These are phyloP conservation scores for Epizoanthus illoricatus DNA, from an alignment of 92 coral and sea anemone genomes.

Conservation along the genomic window DNA sequence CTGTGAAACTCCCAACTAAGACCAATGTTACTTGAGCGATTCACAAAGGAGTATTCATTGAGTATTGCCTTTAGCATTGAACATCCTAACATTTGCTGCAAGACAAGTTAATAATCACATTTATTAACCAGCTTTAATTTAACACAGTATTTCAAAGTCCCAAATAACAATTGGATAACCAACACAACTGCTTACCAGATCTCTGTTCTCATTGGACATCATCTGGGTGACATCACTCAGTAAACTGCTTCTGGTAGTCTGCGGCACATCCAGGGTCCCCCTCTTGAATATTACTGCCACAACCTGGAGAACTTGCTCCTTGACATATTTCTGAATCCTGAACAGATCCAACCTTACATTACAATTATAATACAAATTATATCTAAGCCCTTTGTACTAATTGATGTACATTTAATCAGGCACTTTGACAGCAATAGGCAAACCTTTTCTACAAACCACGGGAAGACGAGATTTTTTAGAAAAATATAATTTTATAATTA, in stretches of 20 bases:
- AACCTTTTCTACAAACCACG: too few relatives aligned
- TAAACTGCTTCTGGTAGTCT: slow-evolving; percentile 56
- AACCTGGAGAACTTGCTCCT: slow-evolving; percentile 88
- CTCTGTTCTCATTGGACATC: slow-evolving; percentile 59
- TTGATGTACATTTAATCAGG: too few relatives aligned
- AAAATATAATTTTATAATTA: too few relatives aligned
- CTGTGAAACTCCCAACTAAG: slow-evolving; percentile 95
- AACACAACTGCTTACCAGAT: slow-evolving; percentile 59
- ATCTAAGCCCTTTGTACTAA: too few relatives aligned
- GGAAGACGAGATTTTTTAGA: too few relatives aligned
- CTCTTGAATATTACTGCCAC: slow-evolving; percentile 92
- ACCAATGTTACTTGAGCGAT: slow-evolving; percentile 88
- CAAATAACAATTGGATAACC: background rate
- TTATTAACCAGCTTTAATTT: background rate
- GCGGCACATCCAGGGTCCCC: slow-evolving; percentile 73
- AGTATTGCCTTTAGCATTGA: slow-evolving; percentile 86
- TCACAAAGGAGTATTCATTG: slow-evolving; percentile 88
- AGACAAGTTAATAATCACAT: background rate
- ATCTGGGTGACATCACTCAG: slow-evolving; percentile 79
- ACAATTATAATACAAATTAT: too few relatives aligned
- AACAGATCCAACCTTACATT: background rate
- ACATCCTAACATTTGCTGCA: slow-evolving; percentile 86
- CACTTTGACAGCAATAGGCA: too few relatives aligned
- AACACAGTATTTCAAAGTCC: background rate
- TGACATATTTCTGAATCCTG: slow-evolving; percentile 90